Evolutionary conservation across 1,140 invertebrate species (phyloP).

Genomic region (Holcopasites calliopsidis): DNA sequence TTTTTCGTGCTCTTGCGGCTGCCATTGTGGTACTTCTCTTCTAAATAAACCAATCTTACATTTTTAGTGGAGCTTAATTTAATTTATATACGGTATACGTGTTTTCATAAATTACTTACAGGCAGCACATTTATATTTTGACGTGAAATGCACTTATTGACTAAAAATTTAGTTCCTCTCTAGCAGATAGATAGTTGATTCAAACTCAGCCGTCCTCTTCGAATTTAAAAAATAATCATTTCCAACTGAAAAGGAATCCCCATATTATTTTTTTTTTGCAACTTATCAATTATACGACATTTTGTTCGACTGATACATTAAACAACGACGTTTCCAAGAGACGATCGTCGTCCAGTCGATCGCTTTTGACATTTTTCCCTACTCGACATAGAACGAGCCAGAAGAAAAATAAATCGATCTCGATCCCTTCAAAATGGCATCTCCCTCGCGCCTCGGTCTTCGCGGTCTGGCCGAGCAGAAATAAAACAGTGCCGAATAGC

Average conservation of each 20-base stretch:
- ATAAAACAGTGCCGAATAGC: conserved; percentile 58
- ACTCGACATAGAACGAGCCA: too few species aligned
- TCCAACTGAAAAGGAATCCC: too few species aligned
- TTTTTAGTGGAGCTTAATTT: too few species aligned
- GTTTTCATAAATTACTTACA: too few species aligned
- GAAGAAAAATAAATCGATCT: not conserved
- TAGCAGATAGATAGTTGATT: not conserved
- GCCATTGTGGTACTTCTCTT: conserved; percentile 7
- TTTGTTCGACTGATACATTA: not conserved
- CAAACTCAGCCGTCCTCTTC: not conserved
- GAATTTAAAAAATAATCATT: not conserved
- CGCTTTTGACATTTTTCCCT: not conserved
- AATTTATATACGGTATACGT: too few species aligned
- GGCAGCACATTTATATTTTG: not conserved
- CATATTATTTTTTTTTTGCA: not conserved
- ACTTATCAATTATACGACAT: not conserved
- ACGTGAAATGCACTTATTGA: not conserved
- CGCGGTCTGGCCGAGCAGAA: conserved; percentile 39
- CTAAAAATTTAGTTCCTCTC: not conserved
- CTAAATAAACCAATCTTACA: too few species aligned
- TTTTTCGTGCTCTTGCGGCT: conserved; percentile 56
- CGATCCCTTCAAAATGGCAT: conserved; percentile 28
- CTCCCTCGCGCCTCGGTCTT: not conserved
- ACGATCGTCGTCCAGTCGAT: conserved; percentile 33
- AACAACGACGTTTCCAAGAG: conserved; percentile 37